These are phyloP conservation scores for Nematolebias whitei DNA, from an alignment of 2,113 vertebrate genomes.

Conservation along the genomic window DNA sequence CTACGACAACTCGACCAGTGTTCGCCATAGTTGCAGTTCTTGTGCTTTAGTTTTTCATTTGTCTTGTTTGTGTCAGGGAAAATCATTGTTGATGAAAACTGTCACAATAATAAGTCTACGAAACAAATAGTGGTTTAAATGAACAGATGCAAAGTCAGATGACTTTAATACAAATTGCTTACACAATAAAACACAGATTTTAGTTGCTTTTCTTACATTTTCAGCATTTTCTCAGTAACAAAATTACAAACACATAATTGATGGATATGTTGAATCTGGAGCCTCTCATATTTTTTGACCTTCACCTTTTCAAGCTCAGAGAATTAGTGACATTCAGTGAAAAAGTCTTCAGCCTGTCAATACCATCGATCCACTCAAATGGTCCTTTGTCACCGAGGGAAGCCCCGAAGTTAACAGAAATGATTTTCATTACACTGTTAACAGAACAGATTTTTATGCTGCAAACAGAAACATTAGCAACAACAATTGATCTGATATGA, in stretches of 20 bases:
- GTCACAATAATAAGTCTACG: too few relatives aligned
- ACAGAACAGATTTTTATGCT: conserved; percentile 61
- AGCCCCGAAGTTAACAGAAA: conserved; percentile 74
- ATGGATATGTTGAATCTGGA: conserved; percentile 74
- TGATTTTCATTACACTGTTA: conserved; percentile 83
- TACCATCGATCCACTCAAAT: conserved; percentile 76
- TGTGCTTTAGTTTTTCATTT: too few relatives aligned
- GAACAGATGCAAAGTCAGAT: not conserved
- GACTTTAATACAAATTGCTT: not conserved
- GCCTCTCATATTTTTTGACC: conserved; percentile 70
- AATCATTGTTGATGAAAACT: too few relatives aligned
- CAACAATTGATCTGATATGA: conserved; percentile 61
- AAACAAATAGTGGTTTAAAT: too few relatives aligned
- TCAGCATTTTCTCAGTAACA: conserved; percentile 6
- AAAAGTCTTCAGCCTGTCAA: conserved; percentile 76
- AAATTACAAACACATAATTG: conserved; percentile 68
- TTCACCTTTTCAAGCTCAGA: conserved; percentile 71
- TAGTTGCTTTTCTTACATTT: not conserved
- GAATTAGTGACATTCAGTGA: conserved; percentile 75
- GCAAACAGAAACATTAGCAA: conserved; percentile 67
- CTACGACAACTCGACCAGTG: too few relatives aligned
- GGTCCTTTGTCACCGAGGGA: conserved; percentile 73
- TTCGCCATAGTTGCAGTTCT: too few relatives aligned
- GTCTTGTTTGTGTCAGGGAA: too few relatives aligned
- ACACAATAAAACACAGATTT: not conserved